phyloP scores from a whole-genome alignment of 1,140 invertebrate species.

The Heliothis subflexa region DNA sequence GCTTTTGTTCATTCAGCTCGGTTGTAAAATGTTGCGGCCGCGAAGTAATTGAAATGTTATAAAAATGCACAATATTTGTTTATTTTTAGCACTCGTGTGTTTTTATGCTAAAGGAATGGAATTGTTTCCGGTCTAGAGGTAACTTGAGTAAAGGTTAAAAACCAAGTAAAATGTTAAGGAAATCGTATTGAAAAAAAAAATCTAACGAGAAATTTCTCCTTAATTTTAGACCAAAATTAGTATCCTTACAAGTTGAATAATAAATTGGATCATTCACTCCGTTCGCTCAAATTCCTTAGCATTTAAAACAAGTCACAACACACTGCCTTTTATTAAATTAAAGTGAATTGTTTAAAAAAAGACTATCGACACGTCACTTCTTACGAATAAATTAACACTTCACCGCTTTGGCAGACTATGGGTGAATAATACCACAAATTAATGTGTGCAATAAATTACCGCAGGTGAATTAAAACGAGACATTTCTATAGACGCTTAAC shows the following conservation, averaged over 20 bases:
- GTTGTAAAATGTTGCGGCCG: constrained; percentile 38
- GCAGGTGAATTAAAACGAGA: constrained; percentile 44
- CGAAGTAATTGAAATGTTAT: constrained; percentile 41
- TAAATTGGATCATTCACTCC: neutral
- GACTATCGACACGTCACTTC: constrained; percentile 6
- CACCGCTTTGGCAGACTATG: constrained; percentile 8
- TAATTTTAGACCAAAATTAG: too few species aligned
- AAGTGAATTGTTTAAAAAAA: constrained; percentile 11
- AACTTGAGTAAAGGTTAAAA: neutral
- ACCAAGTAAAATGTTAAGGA: neutral
- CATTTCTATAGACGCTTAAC: constrained; percentile 28
- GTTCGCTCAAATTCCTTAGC: neutral
- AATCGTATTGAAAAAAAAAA: neutral
- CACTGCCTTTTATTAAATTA: constrained; percentile 13
- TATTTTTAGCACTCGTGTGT: constrained; percentile 30
- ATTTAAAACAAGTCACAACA: constrained; percentile 18
- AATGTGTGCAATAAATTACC: constrained; percentile 39
- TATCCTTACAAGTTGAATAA: neutral
- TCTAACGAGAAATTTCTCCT: neutral
- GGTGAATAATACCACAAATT: constrained; percentile 35
- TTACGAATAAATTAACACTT: constrained; percentile 35
- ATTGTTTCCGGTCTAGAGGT: constrained; percentile 19
- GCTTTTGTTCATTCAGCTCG: constrained; percentile 38
- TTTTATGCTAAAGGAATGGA: constrained; percentile 25
- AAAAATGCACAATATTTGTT: constrained; percentile 33